A percentile compares a stretch with the other conserved stretches of the same genome.
Evolutionary conservation across 2,113 vertebrate species (phyloP).

Genomic region (Oplegnathus fasciatus): DNA sequence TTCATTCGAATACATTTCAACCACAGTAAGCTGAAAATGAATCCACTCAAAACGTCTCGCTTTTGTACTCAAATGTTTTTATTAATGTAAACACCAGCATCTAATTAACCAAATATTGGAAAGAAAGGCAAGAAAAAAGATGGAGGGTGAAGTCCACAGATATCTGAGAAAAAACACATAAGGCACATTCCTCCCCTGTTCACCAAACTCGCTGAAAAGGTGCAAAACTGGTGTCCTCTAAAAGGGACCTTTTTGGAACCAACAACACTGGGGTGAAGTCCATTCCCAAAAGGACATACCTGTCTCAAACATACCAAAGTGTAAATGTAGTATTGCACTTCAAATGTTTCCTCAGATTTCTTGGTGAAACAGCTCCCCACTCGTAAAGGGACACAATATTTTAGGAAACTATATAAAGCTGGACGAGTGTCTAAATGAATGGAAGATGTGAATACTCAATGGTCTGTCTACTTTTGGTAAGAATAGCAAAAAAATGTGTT

Average conservation of each 20-base stretch:
- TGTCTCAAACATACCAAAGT: constrained; percentile 8
- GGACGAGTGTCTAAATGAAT: neutral
- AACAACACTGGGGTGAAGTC: constrained; percentile 22
- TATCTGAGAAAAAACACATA: constrained; percentile 61
- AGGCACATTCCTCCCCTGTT: constrained; percentile 75
- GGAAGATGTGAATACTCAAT: neutral
- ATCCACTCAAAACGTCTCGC: neutral
- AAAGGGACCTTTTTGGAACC: neutral
- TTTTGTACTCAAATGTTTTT: constrained; percentile 69
- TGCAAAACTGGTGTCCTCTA: constrained; percentile 7
- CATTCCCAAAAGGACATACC: neutral
- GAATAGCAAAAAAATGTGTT: neutral
- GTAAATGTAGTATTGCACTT: constrained; percentile 65
- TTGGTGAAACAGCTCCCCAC: constrained; percentile 6
- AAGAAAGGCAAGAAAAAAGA: constrained; percentile 67
- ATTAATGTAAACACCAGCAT: constrained; percentile 75
- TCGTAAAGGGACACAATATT: neutral
- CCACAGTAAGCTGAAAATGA: neutral
- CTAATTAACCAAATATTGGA: constrained; percentile 59
- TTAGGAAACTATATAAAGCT: neutral
- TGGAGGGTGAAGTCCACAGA: constrained; percentile 29
- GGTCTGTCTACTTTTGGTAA: neutral
- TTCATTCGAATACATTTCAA: neutral
- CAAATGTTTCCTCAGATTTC: constrained; percentile 36
- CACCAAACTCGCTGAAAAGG: constrained; percentile 4